phyloP scores from a whole-genome alignment of 2,797 vertebrate genomes.

The Aldrovandia affinis region DNA sequence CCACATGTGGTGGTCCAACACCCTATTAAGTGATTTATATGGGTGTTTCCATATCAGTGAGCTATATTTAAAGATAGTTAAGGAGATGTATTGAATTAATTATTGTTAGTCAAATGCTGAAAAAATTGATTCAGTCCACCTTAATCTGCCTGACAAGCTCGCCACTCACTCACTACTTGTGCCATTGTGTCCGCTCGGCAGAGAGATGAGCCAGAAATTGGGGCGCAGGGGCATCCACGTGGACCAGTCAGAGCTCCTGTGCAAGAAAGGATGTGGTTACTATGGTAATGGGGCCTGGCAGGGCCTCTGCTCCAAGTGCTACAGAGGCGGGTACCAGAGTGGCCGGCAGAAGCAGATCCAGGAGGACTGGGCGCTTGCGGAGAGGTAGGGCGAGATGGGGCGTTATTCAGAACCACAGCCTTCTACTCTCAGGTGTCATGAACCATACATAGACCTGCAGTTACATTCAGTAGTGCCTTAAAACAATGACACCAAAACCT shows the following conservation, averaged over 20 bases:
- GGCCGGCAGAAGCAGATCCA: conserved; percentile 91
- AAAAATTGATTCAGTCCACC: neutral
- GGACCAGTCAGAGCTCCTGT: conserved; percentile 92
- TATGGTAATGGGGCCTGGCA: conserved; percentile 93
- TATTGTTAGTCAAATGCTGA: neutral
- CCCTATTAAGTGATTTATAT: too few relatives aligned
- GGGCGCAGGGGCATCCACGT: conserved; percentile 90
- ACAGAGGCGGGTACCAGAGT: conserved; percentile 90
- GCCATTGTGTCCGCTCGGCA: conserved; percentile 43
- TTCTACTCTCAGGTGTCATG: neutral
- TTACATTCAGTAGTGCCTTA: neutral
- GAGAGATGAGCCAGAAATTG: conserved; percentile 82
- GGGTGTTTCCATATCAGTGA: neutral
- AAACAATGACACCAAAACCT: too few relatives aligned
- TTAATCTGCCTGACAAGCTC: neutral
- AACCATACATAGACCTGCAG: neutral
- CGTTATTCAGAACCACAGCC: neutral
- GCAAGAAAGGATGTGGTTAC: conserved; percentile 95
- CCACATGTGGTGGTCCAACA: too few relatives aligned
- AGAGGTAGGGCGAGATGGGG: conserved; percentile 71
- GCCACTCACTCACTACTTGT: neutral
- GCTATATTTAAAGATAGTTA: neutral
- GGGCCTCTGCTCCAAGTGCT: conserved; percentile 95
- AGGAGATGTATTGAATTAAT: neutral
- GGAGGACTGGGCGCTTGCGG: conserved; percentile 92